Base-by-base conservation (phyloP, 2,797 vertebrate species). In the Acanthurus tractus region DNA sequence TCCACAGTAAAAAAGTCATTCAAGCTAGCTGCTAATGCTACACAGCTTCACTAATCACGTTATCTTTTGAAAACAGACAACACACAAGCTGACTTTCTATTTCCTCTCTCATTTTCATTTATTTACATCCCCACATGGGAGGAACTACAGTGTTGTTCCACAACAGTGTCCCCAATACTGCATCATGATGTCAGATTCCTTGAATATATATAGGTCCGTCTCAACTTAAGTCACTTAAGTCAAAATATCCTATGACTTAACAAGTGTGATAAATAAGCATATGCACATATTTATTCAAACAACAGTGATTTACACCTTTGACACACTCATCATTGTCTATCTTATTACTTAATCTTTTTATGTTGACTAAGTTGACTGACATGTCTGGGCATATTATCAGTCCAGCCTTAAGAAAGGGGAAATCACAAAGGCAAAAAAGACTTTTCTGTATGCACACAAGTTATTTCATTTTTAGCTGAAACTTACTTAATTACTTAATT, bases 61-160 rank as follows among this genome's bases (percentile, higher is more conserved):
- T 20, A 8, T 40, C 56, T 40, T 23, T 40, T 65, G 11, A 18
- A 17, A 6, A 71, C 13, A 18, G n/a, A 38, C 7, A 20, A 15
- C n/a, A 42, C 0, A n/a, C 13, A 40, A 11, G 4, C 25, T 4
- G 20, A 6, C 36, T 66, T n/a, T 59, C 23, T 42, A n/a, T 54
- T 74, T 64, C 49, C 50, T 7, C 36, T 68, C 22, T 44, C 34
- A 36, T 36, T 55, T 63, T 29, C 20, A 45, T 18, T 29, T 6
- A 56, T 20, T 45, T 42, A 12, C 7, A 10, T 49, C n/a, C 25
- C 3, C 44, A 38, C 25, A 18, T 6, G 38, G 1, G 6, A 18
- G 23, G 10, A 57, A 38, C 17, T 8, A 18, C 20, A 52, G 17
- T 4, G 8, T 57, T 8, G 34, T 11, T 3, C 22, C 12, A 29